Percentiles rank a stretch among this genome's conserved stretches.
Conservation (phyloP, 2,113 vertebrate genomes). For the Perca fluviatilis region DNA sequence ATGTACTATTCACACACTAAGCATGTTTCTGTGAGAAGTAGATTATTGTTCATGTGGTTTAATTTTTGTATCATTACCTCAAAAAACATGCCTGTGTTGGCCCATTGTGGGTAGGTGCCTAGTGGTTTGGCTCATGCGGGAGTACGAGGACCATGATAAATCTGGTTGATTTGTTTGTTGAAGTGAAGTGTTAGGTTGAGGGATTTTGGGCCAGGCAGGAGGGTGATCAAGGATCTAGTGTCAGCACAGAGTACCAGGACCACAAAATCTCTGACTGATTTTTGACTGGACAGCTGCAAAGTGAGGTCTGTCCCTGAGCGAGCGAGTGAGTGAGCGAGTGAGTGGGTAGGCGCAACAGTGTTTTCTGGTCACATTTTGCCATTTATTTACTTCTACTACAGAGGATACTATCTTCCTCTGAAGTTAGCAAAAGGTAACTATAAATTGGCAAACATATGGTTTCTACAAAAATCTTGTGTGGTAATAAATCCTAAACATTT, state of each 20-base stretch:
- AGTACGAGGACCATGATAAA: background rate
- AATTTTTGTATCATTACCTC: background rate
- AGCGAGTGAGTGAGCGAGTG: background rate
- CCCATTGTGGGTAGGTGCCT: background rate
- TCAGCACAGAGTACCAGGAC: background rate
- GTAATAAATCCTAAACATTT: slow-evolving; percentile 21
- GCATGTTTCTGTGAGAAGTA: background rate
- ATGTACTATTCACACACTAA: background rate
- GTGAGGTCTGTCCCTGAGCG: background rate
- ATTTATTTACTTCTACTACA: background rate
- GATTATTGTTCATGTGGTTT: slow-evolving; percentile 1
- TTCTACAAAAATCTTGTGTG: background rate
- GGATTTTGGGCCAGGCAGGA: background rate
- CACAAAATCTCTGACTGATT: background rate
- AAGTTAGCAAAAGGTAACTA: background rate
- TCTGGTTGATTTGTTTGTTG: background rate
- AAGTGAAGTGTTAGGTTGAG: background rate
- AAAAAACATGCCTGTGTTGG: background rate
- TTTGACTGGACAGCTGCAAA: background rate
- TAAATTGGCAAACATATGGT: background rate
- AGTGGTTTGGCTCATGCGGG: too few species aligned
- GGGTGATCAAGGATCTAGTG: background rate
- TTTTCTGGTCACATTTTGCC: background rate
- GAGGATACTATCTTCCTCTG: background rate
- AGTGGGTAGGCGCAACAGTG: background rate